These are phyloP conservation scores for Tinamus major DNA, from an alignment of 2,797 vertebrate species.

Conservation along the genomic window DNA sequence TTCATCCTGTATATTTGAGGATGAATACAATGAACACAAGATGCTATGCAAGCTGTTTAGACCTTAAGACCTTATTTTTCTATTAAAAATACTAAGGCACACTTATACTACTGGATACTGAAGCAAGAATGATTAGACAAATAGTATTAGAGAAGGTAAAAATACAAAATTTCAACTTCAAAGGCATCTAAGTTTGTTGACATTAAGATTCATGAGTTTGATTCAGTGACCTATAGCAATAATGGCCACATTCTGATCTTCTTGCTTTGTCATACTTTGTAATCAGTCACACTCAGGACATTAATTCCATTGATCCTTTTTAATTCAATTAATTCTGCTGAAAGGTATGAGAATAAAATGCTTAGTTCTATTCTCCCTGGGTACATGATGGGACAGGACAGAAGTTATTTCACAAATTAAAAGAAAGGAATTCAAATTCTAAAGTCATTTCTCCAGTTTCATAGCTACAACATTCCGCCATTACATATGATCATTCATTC, in stretches of 20 bases:
- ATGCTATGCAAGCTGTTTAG: neutral
- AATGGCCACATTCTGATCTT: neutral
- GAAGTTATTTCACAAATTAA: neutral
- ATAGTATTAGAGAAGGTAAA: neutral
- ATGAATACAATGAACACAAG: accelerated
- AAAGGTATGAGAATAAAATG: neutral
- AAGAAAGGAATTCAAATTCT: neutral
- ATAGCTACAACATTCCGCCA: neutral
- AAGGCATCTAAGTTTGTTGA: neutral
- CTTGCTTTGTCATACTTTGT: neutral
- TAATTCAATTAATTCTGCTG: neutral
- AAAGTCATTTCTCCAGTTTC: neutral
- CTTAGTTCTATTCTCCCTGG: neutral
- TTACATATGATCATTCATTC: neutral
- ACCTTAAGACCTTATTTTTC: neutral
- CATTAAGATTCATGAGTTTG: neutral
- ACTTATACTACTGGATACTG: accelerated
- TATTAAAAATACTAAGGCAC: accelerated
- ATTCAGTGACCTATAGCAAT: neutral
- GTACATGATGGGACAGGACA: neutral
- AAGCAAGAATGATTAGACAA: neutral
- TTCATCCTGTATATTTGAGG: neutral
- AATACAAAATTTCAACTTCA: neutral
- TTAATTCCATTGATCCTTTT: neutral
- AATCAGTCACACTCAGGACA: neutral